Evolutionary conservation across 2,888 invertebrate genomes (phyloP).

Genomic region (Drosophila austrosaltans): DNA sequence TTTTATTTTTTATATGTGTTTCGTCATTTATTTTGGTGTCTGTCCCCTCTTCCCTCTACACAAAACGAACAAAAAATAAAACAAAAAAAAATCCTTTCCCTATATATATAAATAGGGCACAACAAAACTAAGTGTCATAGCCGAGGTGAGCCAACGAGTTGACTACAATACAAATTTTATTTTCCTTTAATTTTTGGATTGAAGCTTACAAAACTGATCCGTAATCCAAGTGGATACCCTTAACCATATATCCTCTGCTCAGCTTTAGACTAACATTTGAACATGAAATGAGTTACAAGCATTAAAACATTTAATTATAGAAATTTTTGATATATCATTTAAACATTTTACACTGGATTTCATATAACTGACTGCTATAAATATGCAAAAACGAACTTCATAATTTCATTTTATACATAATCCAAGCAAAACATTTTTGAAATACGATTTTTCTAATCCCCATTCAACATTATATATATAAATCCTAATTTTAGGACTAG

Average conservation of each 20-base stretch:
- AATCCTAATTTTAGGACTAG: too few species aligned
- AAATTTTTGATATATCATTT: not conserved
- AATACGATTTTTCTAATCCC: conserved; percentile 5
- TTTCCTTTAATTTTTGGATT: not conserved
- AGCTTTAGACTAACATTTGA: conserved; percentile 14
- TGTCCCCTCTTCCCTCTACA: conserved; percentile 45
- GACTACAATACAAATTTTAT: conserved; percentile 24
- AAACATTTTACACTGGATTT: not conserved
- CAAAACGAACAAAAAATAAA: conserved; percentile 27
- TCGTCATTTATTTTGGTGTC: conserved; percentile 65
- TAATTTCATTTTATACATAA: too few species aligned
- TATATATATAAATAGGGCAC: conserved; percentile 76
- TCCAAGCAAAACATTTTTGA: not conserved
- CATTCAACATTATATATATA: too few species aligned
- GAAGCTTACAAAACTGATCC: conserved; percentile 12
- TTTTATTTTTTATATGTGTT: conserved; percentile 58
- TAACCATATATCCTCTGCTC: not conserved
- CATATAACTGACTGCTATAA: not conserved
- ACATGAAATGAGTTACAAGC: not conserved
- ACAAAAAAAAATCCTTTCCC: conserved; percentile 31
- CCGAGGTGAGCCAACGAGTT: conserved; percentile 82
- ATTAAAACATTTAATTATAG: not conserved
- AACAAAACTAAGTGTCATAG: conserved; percentile 81
- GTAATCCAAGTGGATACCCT: not conserved
- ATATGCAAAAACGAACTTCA: too few species aligned